These are phyloP conservation scores for Stegophylla sp. DNA, from an alignment of 2,888 invertebrate genomes.

Conservation along the genomic window DNA sequence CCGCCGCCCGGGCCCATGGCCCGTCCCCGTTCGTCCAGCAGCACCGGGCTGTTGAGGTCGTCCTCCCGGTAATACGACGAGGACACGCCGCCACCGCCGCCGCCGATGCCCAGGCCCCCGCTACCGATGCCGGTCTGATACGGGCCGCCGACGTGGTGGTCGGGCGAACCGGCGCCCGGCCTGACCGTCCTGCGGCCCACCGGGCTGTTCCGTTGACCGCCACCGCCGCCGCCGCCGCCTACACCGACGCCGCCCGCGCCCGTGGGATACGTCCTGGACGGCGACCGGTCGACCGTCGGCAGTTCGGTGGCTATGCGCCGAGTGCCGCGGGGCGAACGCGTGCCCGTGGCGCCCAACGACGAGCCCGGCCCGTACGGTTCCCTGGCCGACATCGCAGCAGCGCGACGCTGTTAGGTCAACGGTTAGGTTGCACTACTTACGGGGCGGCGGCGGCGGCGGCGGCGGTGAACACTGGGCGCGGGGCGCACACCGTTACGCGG, in stretches of 20 bases:
- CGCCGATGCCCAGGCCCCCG: slow-evolving; percentile 61
- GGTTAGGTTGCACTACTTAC: background rate
- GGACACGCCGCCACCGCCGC: slow-evolving; percentile 62
- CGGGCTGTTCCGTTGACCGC: slow-evolving; percentile 63
- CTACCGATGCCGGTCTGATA: slow-evolving; percentile 62
- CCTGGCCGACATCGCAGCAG: slow-evolving; percentile 64
- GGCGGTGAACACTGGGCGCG: background rate
- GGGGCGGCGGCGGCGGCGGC: too few species aligned
- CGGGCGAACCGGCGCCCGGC: slow-evolving; percentile 70
- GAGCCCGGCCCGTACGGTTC: slow-evolving; percentile 68
- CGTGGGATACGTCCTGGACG: slow-evolving; percentile 78
- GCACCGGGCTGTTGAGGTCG: slow-evolving; percentile 84
- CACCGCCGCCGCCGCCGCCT: slow-evolving; percentile 60
- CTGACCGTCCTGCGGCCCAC: slow-evolving; percentile 66
- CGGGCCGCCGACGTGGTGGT: slow-evolving; percentile 65
- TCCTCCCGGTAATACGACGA: slow-evolving; percentile 71
- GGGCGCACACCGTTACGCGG: slow-evolving; percentile 9
- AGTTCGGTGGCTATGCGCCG: slow-evolving; percentile 74
- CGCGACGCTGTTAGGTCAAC: background rate
- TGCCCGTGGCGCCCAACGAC: slow-evolving; percentile 70
- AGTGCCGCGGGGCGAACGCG: slow-evolving; percentile 72
- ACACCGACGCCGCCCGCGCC: slow-evolving; percentile 63
- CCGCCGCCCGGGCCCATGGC: slow-evolving; percentile 71
- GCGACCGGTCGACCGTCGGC: slow-evolving; percentile 89
- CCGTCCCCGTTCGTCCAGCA: slow-evolving; percentile 77